A percentile compares a stretch with the other conserved stretches of the same genome.
Evolutionary conservation across 2,113 vertebrate species (phyloP).

Genomic region (Oreochromis aureus): DNA sequence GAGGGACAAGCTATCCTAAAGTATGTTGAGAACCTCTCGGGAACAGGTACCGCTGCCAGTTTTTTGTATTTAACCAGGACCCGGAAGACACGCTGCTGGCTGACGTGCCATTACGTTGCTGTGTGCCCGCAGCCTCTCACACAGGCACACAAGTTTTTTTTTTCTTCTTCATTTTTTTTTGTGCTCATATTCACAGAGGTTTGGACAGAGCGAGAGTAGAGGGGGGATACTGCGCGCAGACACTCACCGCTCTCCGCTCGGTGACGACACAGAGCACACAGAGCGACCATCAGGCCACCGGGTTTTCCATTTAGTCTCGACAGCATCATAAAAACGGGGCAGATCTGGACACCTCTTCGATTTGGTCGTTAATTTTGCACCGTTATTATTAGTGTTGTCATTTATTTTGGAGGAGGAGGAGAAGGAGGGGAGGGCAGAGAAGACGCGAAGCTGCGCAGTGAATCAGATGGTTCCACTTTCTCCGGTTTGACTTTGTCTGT

Average conservation of each 20-base stretch:
- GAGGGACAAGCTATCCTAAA: not conserved
- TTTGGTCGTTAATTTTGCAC: not conserved
- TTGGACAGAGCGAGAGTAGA: constrained; percentile 23
- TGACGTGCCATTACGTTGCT: constrained; percentile 66
- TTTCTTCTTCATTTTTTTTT: not conserved
- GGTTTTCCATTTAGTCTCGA: not conserved
- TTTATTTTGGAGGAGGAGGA: not conserved
- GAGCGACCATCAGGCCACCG: not conserved
- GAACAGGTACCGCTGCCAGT: constrained; percentile 18
- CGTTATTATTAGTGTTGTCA: not conserved
- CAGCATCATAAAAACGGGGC: not conserved
- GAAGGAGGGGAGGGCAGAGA: not conserved
- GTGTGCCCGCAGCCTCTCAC: constrained; percentile 35
- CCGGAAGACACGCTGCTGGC: constrained; percentile 59
- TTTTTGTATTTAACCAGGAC: constrained; percentile 24
- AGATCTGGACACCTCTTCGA: not conserved
- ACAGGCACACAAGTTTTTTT: constrained; percentile 51
- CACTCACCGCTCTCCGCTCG: not conserved
- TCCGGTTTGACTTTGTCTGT: not conserved
- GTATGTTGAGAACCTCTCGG: not conserved
- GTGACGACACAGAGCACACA: not conserved
- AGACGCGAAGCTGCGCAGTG: not conserved
- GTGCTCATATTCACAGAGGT: constrained; percentile 43
- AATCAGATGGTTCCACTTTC: constrained; percentile 10
- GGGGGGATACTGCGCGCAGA: not conserved